Evolutionary conservation across 2,888 invertebrate genomes (phyloP).

Genomic region (Tipula vernalis): DNA sequence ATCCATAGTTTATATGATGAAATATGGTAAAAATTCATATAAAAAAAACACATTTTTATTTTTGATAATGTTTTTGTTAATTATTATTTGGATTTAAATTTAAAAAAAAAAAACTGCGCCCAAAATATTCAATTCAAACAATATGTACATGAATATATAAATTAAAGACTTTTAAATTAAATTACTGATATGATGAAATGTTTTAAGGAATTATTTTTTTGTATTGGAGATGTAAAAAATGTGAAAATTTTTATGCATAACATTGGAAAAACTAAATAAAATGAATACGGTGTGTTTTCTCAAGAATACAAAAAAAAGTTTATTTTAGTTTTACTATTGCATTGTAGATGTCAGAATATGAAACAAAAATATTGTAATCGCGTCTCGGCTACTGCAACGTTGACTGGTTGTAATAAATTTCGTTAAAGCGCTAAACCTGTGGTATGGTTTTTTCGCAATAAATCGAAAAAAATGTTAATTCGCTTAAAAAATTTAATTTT

Average conservation of each 20-base stretch:
- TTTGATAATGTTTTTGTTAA: not conserved
- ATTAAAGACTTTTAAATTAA: not conserved
- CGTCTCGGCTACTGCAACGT: too few species aligned
- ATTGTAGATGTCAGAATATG: not conserved
- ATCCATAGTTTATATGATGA: not conserved
- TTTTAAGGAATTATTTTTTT: not conserved
- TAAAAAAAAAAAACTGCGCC: not conserved
- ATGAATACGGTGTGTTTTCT: not conserved
- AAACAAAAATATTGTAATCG: not conserved
- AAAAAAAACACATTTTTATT: not conserved
- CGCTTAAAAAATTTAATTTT: too few species aligned
- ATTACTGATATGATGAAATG: not conserved
- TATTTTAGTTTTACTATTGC: not conserved
- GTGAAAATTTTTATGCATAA: not conserved
- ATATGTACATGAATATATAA: not conserved
- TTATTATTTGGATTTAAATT: not conserved
- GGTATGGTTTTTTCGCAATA: too few species aligned
- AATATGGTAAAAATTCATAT: not conserved
- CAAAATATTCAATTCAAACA: not conserved
- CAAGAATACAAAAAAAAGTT: not conserved
- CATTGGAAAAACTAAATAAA: not conserved
- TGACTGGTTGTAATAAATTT: too few species aligned
- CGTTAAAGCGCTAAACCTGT: too few species aligned
- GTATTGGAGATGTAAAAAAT: not conserved
- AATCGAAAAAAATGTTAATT: too few species aligned